These are phyloP conservation scores for Oreochromis aureus DNA, from an alignment of 2,113 vertebrate species.

Conservation along the genomic window DNA sequence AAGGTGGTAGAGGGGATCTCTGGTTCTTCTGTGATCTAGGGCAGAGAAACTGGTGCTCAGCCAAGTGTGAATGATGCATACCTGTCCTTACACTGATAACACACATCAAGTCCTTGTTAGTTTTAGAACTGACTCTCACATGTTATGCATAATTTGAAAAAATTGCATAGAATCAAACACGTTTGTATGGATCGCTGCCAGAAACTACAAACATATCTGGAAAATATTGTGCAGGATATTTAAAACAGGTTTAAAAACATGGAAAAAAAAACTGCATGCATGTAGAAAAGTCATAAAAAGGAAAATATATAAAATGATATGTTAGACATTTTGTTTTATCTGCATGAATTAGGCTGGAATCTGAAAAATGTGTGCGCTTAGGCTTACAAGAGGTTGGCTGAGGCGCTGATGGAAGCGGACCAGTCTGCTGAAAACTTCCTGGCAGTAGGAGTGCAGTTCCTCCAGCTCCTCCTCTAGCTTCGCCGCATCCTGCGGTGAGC, in stretches of 20 bases:
- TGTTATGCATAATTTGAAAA: neutral
- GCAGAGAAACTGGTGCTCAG: neutral
- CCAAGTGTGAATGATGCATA: neutral
- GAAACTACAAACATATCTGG: neutral
- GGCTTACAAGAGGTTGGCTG: slow-evolving; percentile 74
- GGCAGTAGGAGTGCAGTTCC: slow-evolving; percentile 89
- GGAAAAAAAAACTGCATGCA: neutral
- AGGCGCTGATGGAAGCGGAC: slow-evolving; percentile 88
- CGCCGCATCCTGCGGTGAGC: slow-evolving; percentile 81
- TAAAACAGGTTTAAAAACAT: neutral
- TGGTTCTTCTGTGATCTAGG: slow-evolving; percentile 76
- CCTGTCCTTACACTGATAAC: neutral
- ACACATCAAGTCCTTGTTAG: neutral
- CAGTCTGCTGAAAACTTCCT: slow-evolving; percentile 90
- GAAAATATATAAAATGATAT: neutral
- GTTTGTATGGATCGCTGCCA: neutral
- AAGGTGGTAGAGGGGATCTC: slow-evolving; percentile 73
- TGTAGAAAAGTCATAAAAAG: neutral
- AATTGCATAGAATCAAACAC: neutral
- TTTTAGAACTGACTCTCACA: neutral
- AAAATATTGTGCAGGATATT: neutral
- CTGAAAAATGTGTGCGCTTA: neutral
- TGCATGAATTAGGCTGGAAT: neutral
- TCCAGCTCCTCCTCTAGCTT: slow-evolving; percentile 90
- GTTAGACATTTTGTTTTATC: neutral